Conservation (phyloP, 2,888 invertebrate species). For the Eurois occulta region DNA sequence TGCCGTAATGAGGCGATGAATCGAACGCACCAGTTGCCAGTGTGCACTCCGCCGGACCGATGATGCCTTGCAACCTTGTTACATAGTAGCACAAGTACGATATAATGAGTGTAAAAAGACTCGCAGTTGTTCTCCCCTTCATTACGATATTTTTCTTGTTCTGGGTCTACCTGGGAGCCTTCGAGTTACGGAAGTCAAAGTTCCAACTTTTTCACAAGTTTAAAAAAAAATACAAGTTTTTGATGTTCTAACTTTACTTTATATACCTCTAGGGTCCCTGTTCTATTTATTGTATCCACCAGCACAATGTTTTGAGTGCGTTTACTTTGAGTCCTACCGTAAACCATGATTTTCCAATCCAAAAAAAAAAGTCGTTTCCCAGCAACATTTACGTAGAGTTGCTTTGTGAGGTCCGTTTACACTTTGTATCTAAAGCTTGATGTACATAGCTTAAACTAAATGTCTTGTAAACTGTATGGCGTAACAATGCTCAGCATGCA, state of each 20-base stretch:
- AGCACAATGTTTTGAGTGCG: not conserved
- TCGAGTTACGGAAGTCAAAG: not conserved
- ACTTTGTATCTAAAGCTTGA: not conserved
- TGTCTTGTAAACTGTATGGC: constrained; percentile 24
- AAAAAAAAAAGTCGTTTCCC: not conserved
- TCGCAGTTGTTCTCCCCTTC: not conserved
- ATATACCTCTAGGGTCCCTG: not conserved
- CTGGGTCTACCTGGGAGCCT: not conserved
- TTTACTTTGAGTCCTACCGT: not conserved
- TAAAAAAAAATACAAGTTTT: not conserved
- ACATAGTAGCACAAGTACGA: constrained; percentile 3
- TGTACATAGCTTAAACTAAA: constrained; percentile 35
- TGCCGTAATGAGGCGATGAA: constrained; percentile 60
- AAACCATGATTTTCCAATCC: not conserved
- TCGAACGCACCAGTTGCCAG: constrained; percentile 44
- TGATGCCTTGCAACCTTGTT: constrained; percentile 27
- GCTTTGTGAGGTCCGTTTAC: not conserved
- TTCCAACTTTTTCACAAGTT: not conserved
- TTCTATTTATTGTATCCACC: not conserved
- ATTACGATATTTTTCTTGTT: not conserved
- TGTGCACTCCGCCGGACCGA: constrained; percentile 34
- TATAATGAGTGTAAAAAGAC: not conserved
- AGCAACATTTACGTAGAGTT: not conserved
- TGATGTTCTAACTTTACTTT: not conserved
- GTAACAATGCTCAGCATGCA: constrained; percentile 21